Conservation (phyloP, 2,888 invertebrate genomes). For the Lordiphosa fenestrarum region DNA sequence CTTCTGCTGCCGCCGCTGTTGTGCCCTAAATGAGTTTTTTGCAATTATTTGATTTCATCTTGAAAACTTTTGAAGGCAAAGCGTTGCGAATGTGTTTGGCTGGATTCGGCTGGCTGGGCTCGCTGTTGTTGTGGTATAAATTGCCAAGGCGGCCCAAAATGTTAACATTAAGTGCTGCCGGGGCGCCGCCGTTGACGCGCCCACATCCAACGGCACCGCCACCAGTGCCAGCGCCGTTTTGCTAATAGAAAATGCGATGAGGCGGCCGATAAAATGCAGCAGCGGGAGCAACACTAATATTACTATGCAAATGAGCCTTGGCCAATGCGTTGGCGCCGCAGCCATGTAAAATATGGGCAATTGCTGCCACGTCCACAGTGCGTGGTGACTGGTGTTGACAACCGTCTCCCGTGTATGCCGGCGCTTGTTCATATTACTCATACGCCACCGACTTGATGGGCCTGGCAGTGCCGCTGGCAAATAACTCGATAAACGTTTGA, state of each 20-base stretch:
- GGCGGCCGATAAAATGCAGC: conserved; percentile 53
- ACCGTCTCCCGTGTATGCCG: conserved; percentile 53
- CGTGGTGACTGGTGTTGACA: conserved; percentile 48
- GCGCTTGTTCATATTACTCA: conserved; percentile 67
- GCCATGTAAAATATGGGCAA: conserved; percentile 56
- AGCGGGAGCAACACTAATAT: conserved; percentile 49
- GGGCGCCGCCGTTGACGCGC: conserved; percentile 37
- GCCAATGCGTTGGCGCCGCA: conserved; percentile 42
- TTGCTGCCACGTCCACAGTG: conserved; percentile 49
- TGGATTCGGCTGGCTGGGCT: conserved; percentile 5
- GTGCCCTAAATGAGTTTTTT: conserved; percentile 73
- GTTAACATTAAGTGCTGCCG: conserved; percentile 65
- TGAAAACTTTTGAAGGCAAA: conserved; percentile 53
- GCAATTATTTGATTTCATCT: conserved; percentile 76
- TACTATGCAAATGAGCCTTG: conserved; percentile 73
- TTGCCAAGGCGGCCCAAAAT: conserved; percentile 47
- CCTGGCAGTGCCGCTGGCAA: conserved; percentile 54
- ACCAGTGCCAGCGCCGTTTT: not conserved
- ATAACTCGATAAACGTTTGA: conserved; percentile 79
- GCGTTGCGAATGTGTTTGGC: conserved; percentile 37
- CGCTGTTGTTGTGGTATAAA: conserved; percentile 24
- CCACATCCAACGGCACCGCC: no score
- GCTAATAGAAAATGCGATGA: conserved; percentile 75
- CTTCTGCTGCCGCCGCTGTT: conserved; percentile 20
- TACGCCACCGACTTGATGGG: conserved; percentile 56